Evolutionary conservation across 2,797 vertebrate genomes (phyloP).

Genomic region (Phylloscopus collybita): DNA sequence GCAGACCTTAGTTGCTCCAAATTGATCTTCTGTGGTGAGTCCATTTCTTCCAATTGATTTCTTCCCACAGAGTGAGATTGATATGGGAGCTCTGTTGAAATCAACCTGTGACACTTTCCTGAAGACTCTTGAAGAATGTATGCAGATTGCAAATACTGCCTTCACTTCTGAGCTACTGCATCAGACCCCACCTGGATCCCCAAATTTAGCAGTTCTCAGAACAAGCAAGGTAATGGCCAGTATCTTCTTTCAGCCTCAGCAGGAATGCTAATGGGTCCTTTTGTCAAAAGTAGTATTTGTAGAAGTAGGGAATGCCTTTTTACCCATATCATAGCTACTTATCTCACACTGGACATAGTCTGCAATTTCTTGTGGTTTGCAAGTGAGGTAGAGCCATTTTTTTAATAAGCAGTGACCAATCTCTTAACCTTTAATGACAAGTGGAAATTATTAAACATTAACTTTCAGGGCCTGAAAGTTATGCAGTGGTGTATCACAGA

Average conservation of each 20-base stretch:
- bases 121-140: conserved; percentile 97
- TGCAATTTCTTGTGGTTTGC: background rate
- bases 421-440: background rate
- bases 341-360: background rate
- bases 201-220: conserved; percentile 87
- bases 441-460: background rate
- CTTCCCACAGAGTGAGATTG: conserved; percentile 75
- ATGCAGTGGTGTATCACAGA: background rate
- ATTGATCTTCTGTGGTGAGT: background rate
- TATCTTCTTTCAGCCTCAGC: background rate
- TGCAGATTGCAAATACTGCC: conserved; percentile 93
- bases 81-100: conserved; percentile 90
- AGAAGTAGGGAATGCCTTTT: background rate
- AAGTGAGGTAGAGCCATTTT: background rate
- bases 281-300: background rate
- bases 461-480: background rate
- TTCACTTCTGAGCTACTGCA: conserved; percentile 86
- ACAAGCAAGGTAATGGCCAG: conserved; percentile 84
- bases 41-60: conserved; percentile 31
- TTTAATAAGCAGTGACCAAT: background rate
- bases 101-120: conserved; percentile 96
- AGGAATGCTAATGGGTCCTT: background rate
- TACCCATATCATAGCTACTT: background rate
- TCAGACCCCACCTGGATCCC: conserved; percentile 87
- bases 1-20: background rate